These are phyloP conservation scores for Antennarius striatus DNA, from an alignment of 2,113 vertebrate species.

Conservation along the genomic window DNA sequence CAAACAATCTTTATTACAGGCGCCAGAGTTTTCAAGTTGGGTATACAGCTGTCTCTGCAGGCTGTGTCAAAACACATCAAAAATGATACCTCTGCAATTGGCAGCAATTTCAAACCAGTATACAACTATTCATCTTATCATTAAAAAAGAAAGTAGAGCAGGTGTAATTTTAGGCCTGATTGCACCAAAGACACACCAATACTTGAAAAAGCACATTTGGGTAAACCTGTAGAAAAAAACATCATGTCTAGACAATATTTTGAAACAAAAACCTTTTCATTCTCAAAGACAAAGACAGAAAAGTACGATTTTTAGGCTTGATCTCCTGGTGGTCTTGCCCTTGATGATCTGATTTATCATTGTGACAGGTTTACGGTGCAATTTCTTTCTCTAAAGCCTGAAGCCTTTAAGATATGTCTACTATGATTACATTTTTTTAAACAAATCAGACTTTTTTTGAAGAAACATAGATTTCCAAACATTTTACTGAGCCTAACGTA, in stretches of 20 bases:
- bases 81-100: too few relatives aligned
- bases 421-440: constrained; percentile 12
- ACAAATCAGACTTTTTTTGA: neutral
- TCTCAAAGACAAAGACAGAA: constrained; percentile 1
- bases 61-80: too few relatives aligned
- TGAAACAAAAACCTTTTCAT: neutral
- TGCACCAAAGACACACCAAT: neutral
- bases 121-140: too few relatives aligned
- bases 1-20: too few relatives aligned
- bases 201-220: neutral
- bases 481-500: constrained; percentile 2
- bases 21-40: too few relatives aligned
- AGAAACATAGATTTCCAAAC: neutral
- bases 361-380: neutral
- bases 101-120: too few relatives aligned
- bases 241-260: neutral
- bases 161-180: too few relatives aligned
- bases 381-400: constrained; percentile 7
- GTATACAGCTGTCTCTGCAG: too few relatives aligned
- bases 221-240: neutral
- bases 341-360: constrained; percentile 20
- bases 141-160: too few relatives aligned
- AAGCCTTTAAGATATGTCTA: constrained; percentile 12
- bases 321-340: constrained; percentile 16
- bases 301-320: neutral